Evolutionary conservation across 2,113 vertebrate genomes (phyloP).

Genomic region (Scopus umbretta): DNA sequence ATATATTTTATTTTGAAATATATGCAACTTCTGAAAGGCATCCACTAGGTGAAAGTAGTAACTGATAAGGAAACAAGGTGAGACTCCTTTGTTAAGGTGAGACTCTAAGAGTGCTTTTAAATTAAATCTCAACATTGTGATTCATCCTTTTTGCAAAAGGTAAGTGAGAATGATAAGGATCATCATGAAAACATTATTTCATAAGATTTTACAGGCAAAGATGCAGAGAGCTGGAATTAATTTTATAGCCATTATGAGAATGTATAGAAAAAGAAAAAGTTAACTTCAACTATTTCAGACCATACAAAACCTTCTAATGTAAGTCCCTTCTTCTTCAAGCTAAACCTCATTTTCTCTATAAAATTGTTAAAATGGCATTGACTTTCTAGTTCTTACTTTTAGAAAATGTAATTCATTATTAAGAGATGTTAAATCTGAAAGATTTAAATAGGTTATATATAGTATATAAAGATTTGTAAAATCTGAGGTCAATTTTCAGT

Average conservation of each 20-base stretch:
- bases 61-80: background rate
- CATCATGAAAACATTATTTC: constrained; percentile 6
- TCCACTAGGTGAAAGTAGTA: background rate
- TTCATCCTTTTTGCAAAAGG: background rate
- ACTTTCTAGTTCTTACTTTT: background rate
- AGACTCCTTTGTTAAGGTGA: background rate
- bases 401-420: background rate
- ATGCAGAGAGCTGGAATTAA: background rate
- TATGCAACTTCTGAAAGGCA: background rate
- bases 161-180: background rate
- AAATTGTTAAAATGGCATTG: background rate
- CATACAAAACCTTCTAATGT: background rate
- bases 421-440: background rate
- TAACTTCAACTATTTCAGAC: background rate
- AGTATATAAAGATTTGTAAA: background rate
- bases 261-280: background rate
- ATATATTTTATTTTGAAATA: background rate
- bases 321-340: background rate
- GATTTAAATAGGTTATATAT: background rate
- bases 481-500: background rate
- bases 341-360: background rate
- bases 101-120: background rate
- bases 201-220: background rate
- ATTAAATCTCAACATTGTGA: background rate
- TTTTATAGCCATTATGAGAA: background rate